Evolutionary conservation across 2,888 invertebrate species (phyloP).

Genomic region (Melanchra persicariae): DNA sequence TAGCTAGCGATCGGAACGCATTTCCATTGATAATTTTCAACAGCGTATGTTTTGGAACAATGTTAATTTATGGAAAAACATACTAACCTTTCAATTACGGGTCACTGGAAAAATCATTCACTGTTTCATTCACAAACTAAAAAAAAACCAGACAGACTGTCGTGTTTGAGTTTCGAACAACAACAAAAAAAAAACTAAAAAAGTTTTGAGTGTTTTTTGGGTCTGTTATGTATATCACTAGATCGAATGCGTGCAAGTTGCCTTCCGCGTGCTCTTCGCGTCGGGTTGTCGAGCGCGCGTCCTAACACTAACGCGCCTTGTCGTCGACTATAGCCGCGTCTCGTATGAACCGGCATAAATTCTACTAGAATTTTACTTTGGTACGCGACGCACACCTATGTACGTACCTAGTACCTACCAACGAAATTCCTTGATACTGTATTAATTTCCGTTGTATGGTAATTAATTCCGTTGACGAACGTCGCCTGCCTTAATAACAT

Average conservation of each 20-base stretch:
- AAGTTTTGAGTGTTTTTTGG: slow-evolving; percentile 52
- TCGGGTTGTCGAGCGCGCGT: slow-evolving; percentile 76
- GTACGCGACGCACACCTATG: slow-evolving; percentile 65
- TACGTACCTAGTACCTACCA: slow-evolving; percentile 54
- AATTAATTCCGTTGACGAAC: slow-evolving; percentile 29
- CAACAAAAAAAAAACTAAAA: slow-evolving; percentile 43
- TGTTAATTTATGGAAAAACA: slow-evolving; percentile 71
- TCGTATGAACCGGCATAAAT: slow-evolving; percentile 72
- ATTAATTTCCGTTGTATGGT: slow-evolving; percentile 28
- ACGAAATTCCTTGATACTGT: slow-evolving; percentile 56
- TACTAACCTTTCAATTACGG: slow-evolving; percentile 79
- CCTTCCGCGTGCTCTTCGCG: slow-evolving; percentile 77
- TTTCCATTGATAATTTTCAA: slow-evolving; percentile 64
- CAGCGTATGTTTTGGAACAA: slow-evolving; percentile 44
- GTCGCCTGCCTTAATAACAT: not conserved
- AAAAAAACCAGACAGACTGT: slow-evolving; percentile 52
- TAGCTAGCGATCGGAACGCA: slow-evolving; percentile 50
- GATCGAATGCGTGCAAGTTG: slow-evolving; percentile 67
- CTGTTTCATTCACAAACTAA: slow-evolving; percentile 77
- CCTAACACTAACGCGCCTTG: slow-evolving; percentile 79
- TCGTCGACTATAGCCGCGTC: slow-evolving; percentile 80
- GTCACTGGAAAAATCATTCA: slow-evolving; percentile 80
- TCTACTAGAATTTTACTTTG: slow-evolving; percentile 76
- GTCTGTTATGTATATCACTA: slow-evolving; percentile 65
- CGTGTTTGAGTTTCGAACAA: slow-evolving; percentile 36